Percentiles rank a stretch among this genome's conserved stretches.
Evolutionary conservation across 2,888 invertebrate genomes (phyloP).

Genomic region (Drosophila macrospina): DNA sequence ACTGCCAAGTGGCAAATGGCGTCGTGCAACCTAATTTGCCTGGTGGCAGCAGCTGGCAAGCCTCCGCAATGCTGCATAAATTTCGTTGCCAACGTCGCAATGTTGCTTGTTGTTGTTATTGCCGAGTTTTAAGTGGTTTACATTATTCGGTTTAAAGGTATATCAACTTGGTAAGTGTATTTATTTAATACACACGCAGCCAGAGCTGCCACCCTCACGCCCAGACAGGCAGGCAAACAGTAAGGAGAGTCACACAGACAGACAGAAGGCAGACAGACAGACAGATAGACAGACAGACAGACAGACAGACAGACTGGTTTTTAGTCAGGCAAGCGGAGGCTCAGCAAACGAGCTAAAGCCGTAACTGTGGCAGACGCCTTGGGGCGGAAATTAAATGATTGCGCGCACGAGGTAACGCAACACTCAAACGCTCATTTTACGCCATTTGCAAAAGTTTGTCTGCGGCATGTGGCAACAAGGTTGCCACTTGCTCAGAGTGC

Average conservation of each 20-base stretch:
- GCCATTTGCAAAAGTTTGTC: conserved; percentile 79
- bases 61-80: conserved; percentile 63
- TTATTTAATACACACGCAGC: conserved; percentile 74
- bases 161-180: conserved; percentile 80
- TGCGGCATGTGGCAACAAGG: conserved; percentile 52
- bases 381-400: conserved; percentile 79
- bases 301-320: conserved; percentile 10
- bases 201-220: conserved; percentile 31
- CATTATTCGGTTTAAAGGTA: conserved; percentile 79
- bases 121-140: conserved; percentile 77
- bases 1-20: background rate
- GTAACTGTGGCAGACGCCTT: conserved; percentile 58
- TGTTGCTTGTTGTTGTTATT: conserved; percentile 65
- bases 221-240: conserved; percentile 29
- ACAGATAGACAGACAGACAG: conserved; percentile 12
- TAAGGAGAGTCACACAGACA: conserved; percentile 4
- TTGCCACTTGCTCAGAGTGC: conserved; percentile 26
- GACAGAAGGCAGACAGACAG: conserved; percentile 9
- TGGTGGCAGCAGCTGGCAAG: conserved; percentile 30
- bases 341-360: conserved; percentile 26
- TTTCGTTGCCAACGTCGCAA: conserved; percentile 45
- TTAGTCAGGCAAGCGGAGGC: conserved; percentile 23
- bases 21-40: conserved; percentile 70
- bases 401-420: conserved; percentile 79
- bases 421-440: conserved; percentile 80